Evolutionary conservation across 2,797 vertebrate species (phyloP), one percentile per base, ranked within the genome.

Genomic region (Perodicticus potto): DNA sequence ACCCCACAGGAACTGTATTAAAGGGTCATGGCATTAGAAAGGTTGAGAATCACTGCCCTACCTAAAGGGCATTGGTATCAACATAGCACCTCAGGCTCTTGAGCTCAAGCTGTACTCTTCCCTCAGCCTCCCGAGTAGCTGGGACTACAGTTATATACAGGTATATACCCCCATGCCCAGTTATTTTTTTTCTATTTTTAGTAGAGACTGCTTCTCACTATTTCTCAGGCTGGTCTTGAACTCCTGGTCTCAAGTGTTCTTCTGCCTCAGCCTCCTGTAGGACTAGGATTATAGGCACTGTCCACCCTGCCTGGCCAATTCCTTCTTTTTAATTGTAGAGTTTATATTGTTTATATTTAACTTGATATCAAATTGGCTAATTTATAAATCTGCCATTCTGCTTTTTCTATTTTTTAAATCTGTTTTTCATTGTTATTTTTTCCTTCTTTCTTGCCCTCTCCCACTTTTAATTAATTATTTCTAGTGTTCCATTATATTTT

Each of bases 401-500:
- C 23, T 84, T 92, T 91, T 77, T 65, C 65, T 70, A 45, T 29
- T 90, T 95, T 73, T 89, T 22, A 14, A 81, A 76, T 16, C 59
- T 85, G 6, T 25, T 70, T 32, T 43, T 78, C 57, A 29, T 27
- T 73, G 16, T 25, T 63, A 78, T 61, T 84, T 59, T 40, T 3
- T 4, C 9, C 7, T 77, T 12, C 34, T 40, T 81, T 43, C 13
- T 32, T 76, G 3, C 49, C 49, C 49, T 4, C 7, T 22, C 16
- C 9, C 7, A 11, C 20, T 94, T 86, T 29, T 43, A 94, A 55
- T 73, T 76, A 76, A 70, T 49, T 73, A 65, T 16, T 84, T 53
- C 81, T 74, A 29, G 23, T 34, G 0, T 88, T 72, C 20, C 17
- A 49, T 69, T 77, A 77, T 76, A 40, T 57, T 6, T 45, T 86